Conservation (phyloP, 2,113 vertebrate genomes). For the Strigops habroptila region DNA sequence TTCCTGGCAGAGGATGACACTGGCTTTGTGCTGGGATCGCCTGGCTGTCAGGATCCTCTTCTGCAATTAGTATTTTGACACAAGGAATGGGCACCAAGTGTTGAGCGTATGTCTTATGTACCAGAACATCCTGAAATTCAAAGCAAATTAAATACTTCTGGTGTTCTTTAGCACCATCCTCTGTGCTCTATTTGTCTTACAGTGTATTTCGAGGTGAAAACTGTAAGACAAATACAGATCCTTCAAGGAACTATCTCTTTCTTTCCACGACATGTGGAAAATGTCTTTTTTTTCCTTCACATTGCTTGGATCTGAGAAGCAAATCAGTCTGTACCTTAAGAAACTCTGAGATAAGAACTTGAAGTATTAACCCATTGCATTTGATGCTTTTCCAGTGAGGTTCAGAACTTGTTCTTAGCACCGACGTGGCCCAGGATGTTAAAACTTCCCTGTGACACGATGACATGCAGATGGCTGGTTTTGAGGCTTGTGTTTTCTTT, state of each 20-base stretch:
- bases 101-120: neutral
- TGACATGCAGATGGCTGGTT: neutral
- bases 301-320: neutral
- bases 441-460: neutral
- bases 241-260: neutral
- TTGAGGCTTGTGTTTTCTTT: neutral
- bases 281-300: neutral
- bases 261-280: neutral
- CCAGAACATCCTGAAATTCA: neutral
- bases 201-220: neutral
- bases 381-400: neutral
- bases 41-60: neutral
- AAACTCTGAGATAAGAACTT: neutral
- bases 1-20: neutral
- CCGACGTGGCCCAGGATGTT: neutral
- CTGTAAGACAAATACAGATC: neutral
- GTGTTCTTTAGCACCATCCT: neutral
- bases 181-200: neutral
- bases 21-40: neutral
- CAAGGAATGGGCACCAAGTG: neutral
- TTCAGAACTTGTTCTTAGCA: neutral
- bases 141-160: neutral
- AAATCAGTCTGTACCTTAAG: neutral
- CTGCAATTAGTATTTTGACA: neutral
- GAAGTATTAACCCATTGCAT: neutral